Evolutionary conservation across 2,113 vertebrate genomes (phyloP).

Genomic region (Chionodraco myersi): DNA sequence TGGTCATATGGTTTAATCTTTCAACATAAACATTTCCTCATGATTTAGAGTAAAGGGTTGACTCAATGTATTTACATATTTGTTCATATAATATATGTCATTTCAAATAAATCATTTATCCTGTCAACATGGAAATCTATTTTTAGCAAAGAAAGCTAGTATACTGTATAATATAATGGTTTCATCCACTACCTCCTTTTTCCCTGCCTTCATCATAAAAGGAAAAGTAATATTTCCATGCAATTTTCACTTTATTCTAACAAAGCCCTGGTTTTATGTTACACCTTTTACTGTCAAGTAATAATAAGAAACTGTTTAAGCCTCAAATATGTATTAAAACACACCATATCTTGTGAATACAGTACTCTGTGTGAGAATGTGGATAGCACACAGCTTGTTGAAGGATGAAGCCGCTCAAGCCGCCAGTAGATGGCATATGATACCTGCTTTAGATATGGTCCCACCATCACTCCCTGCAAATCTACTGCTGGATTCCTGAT

Average conservation of each 20-base stretch:
- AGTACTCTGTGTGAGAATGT: background rate
- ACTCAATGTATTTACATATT: background rate
- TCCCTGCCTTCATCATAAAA: background rate
- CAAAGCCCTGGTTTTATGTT: background rate
- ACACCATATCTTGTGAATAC: background rate
- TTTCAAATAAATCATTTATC: background rate
- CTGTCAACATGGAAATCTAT: background rate
- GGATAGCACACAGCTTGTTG: background rate
- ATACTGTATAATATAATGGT: too few relatives aligned
- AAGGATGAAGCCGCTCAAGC: background rate
- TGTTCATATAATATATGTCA: background rate
- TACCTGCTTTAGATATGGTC: conserved; percentile 62
- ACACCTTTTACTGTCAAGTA: background rate
- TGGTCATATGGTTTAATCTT: background rate
- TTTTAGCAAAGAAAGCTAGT: background rate
- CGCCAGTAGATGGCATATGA: conserved; percentile 83
- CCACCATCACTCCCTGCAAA: conserved; percentile 7
- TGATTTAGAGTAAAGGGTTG: background rate
- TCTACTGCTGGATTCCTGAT: conserved; percentile 18
- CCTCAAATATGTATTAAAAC: background rate
- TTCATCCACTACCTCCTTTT: too few relatives aligned
- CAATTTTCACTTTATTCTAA: background rate
- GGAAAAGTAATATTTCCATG: background rate
- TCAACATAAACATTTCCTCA: conserved; percentile 4
- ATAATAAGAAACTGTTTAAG: background rate